Base-by-base conservation (phyloP, 2,797 vertebrate genomes). In the Thunnus albacares region DNA sequence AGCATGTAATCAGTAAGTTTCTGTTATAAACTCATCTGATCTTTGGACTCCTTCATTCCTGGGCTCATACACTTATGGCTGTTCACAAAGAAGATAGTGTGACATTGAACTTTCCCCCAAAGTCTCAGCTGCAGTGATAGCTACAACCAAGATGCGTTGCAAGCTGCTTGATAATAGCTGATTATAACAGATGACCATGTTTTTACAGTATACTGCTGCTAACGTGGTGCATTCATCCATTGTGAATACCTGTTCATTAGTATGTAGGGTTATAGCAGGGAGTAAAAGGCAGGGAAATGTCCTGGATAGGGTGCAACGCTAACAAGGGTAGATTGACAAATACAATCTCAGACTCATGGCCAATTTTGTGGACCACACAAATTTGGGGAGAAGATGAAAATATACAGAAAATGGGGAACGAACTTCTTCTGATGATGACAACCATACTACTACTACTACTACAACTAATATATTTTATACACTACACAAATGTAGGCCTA, bases 11-110 rank as follows among this genome's bases (percentile, higher is more conserved):
- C 22, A 75, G 13, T 28, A 2, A 0, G 18, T 51, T 41, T 70
- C 24, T 65, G 26, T 60, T 17, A 55, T 87, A 62, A 59, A 75
- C 17, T 22, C 6, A 62, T 55, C n/a, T 61, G 70, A 81, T 53
- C 89, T 90, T 92, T 90, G 90, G 71, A 91, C 89, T 75, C 15
- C 15, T 15, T 56, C 51, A 15, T 4, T 69, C 22, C 7, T 49
- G 17, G 11, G 10, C 6, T 14, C 0, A 10, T 17, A 33, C 1
- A 61, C 6, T 15, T 66, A 1, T 67, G 26, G 2, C 2, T 61
- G 52, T 3, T 20, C 5, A 30, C 12, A 63, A 56, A 35, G 15
- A 30, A 59, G 35, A 79, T 64, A 70, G 30, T 33, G 18, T 73
- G 57, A 71, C 61, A 83, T 30, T 84, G 57, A 71, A 73, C 79